Evolutionary conservation across 2,888 invertebrate genomes (phyloP), one percentile per base, ranked within the genome.

Genomic region (Acanthosepion pharaonis): DNA sequence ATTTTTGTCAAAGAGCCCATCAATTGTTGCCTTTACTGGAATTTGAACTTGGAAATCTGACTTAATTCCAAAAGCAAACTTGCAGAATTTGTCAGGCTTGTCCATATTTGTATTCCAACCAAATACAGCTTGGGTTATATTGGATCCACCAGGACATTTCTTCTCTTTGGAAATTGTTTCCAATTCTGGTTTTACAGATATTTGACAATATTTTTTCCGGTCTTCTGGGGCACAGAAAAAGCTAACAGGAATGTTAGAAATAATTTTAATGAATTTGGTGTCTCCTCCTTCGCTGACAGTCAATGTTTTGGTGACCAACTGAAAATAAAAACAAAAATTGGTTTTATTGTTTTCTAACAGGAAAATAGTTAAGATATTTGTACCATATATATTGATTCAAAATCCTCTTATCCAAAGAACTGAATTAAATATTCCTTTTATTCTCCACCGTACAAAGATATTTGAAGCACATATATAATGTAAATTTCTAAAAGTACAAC

Each of bases 121-220:
- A 94, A 96, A 96, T 18, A 95, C 95, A 9, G 96, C 94, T 94
- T 96, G 96, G 15, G 95, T 94, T 49, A 96, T 95, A 51, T 94
- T 95, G 9, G 78, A 92, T 23, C 91, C 94, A 5, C 94, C 95
- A 2, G 95, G 95, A 95, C 96, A 96, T 92, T 94, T 95, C 55
- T 95, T 95, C 91, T 96, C 96, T 92, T 95, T 95, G 48, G 94
- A 94, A 9, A 53, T 94, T 23, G 33, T 78, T 33, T 95, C 64
- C 59, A 95, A 48, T 18, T 59, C 51, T 42, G 95, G 94, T 42
- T 20, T 51, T 64, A 96, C 94, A 0, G 93, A 92, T 25, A 96
- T 93, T 49, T 94, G 64, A 94, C 96, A 96, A 49, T 95, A 96
- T 9, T 94, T 94, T n/a, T 95, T 95, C 33, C 96, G 93, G 95